Evolutionary conservation across 2,888 invertebrate species (phyloP), one percentile per base, ranked within the genome.

Genomic region (Pheosia tremula): DNA sequence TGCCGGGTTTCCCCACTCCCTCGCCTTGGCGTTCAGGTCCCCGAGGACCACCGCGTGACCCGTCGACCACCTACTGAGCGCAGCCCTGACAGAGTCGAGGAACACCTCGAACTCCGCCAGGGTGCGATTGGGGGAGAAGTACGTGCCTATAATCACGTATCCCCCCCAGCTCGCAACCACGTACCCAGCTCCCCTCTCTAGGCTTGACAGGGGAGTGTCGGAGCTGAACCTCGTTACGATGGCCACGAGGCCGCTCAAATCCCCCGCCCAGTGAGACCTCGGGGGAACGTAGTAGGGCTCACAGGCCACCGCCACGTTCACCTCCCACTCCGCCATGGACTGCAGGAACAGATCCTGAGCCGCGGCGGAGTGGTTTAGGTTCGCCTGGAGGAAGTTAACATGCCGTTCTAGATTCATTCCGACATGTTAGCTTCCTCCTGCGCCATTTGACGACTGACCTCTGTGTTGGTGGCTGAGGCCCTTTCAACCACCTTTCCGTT

Each of bases 121-220:
- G 5, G 49, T 49, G 8, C 67, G 57, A 36, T 71, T 75, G 0
- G 74, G 75, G 0, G 72, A 71, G 61, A 72, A 74, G 47, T 75
- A 77, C 1, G 60, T 64, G 0, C 69, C 72, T 0, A 74, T 13
- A 0, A 72, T 7, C 0, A 58, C 49, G 0, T 63, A 24, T 2
- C 55, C 61, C 5, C 59, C 60, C 52, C 61, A 9, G 0, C 6
- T 9, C 3, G 47, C 64, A 0, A 64, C 62, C 0, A 72, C 69
- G n/a, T 49, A 69, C 0, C 76, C 72, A 3, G 43, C 54, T 0
- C 66, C 67, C 57, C 61, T 43, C 36, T 55, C 7, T 3, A 59
- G 49, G 2, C 11, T 54, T 2, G 37, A 38, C 7, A 62, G 41
- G 10, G 58, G 65, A 43, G 24, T 63, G 55, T 45, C 56, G 50